phyloP scores from a whole-genome alignment of 2,888 invertebrate species.

The Brachypalpus laphriformis region DNA sequence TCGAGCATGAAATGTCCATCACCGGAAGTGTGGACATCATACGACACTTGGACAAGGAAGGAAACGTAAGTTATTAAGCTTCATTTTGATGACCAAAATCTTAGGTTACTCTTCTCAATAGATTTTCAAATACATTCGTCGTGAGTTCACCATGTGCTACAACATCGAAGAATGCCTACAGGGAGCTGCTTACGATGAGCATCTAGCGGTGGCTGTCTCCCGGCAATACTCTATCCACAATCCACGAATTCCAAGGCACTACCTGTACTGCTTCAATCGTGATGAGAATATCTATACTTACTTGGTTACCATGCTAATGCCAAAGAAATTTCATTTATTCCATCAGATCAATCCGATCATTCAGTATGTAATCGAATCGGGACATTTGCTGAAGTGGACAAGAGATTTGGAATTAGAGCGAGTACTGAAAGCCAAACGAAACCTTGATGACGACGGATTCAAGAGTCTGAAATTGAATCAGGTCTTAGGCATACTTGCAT shows the following conservation, averaged over 20 bases:
- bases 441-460: conserved; percentile 73
- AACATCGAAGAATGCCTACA: conserved; percentile 80
- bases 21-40: conserved; percentile 80
- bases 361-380: conserved; percentile 80
- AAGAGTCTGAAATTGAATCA: conserved; percentile 77
- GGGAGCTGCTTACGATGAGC: conserved; percentile 76
- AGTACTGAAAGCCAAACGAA: conserved; percentile 74
- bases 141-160: conserved; percentile 79
- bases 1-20: conserved; percentile 78
- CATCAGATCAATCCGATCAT: conserved; percentile 81
- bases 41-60: conserved; percentile 79
- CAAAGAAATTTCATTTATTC: conserved; percentile 80
- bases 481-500: conserved; percentile 78
- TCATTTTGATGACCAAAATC: too few species aligned
- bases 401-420: conserved; percentile 79
- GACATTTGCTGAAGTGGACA: conserved; percentile 81
- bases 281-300: conserved; percentile 81
- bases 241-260: conserved; percentile 78
- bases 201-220: conserved; percentile 80
- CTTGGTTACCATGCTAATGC: conserved; percentile 80
- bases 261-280: conserved; percentile 80
- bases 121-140: conserved; percentile 80
- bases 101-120: conserved; percentile 44
- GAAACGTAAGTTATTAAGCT: conserved; percentile 76
- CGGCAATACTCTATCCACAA: conserved; percentile 80